Evolutionary conservation across 2,888 invertebrate genomes (phyloP).

Genomic region (Philopedon plagiatum): DNA sequence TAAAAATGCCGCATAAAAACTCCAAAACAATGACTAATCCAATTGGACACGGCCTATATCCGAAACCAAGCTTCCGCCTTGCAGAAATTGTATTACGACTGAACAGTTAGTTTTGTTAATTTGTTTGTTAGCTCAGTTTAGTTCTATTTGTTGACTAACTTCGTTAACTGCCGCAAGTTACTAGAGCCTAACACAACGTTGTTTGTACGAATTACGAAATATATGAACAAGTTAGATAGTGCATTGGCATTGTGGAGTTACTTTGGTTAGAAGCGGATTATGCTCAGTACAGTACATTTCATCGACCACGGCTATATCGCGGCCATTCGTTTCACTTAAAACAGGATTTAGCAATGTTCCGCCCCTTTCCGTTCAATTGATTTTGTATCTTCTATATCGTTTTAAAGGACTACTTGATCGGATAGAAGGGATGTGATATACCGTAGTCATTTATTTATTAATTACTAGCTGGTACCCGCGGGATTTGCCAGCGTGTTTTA

Average conservation of each 20-base stretch:
- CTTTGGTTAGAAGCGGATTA: background rate
- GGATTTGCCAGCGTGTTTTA: too few species aligned
- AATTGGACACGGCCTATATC: slow-evolving; percentile 12
- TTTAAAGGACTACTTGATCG: too few species aligned
- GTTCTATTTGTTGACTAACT: slow-evolving; percentile 32
- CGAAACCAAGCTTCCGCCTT: slow-evolving; percentile 2
- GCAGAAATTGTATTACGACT: slow-evolving; percentile 22
- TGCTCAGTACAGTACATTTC: too few species aligned
- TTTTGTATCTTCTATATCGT: too few species aligned
- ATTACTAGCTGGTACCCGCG: too few species aligned
- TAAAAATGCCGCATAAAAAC: background rate
- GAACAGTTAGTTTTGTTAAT: slow-evolving; percentile 31
- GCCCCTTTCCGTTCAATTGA: too few species aligned
- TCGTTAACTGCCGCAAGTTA: slow-evolving; percentile 27
- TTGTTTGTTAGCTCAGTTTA: slow-evolving; percentile 36
- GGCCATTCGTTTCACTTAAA: too few species aligned
- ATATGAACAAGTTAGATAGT: background rate
- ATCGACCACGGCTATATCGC: too few species aligned
- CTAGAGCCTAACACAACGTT: slow-evolving; percentile 14
- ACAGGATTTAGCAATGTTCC: too few species aligned
- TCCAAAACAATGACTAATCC: slow-evolving; percentile 6
- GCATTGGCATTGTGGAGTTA: slow-evolving; percentile 3
- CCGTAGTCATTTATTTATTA: too few species aligned
- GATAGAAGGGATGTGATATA: too few species aligned
- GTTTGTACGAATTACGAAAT: slow-evolving; percentile 1